Base-by-base conservation (phyloP, 2,113 vertebrate genomes). In the Eptesicus fuscus region DNA sequence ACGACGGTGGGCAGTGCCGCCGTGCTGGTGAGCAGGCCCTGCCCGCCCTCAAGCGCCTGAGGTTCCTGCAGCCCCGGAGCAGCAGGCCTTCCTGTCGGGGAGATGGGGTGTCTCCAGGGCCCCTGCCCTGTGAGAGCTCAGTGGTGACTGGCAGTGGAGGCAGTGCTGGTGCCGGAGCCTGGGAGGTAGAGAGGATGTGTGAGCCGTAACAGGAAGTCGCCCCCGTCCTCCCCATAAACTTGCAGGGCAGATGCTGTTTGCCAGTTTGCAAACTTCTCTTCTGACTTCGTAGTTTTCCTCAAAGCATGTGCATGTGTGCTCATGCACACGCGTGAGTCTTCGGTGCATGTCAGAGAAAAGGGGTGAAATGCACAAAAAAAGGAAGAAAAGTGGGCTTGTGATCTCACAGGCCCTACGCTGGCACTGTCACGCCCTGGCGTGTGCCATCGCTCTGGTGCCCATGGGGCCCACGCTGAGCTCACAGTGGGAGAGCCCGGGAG, bases 1-100 rank as follows among this genome's bases (percentile, higher is more conserved):
- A 97, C 99, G 13, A 98, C 99, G 2, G 99, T 99, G 95, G 98
- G 99, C 92, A 99, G 98, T 83, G 98, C 99, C 0, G 99, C 99
- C 16, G 99, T 99, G 83, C 97, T 99, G 99, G 99, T 99, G 97
- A 99, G 99, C 89, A 87, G 83, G 9, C 35, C 23, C 44, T 65
- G 67, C 49, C 51, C 22, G 6, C 32, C 47, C 32, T 4, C 32
- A 0, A 22, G 22, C 9, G 30, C 73, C 14, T 51, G 53, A 8
- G 28, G 18, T n/a, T 51, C 76, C 18, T 0, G 7, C 51, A 3
- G 5, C 6, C 4, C 56, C 44, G 53, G 53, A 59, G 22, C 65
- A 40, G 2, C 22, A 22, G 7, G 44, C 65, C 22, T 51, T 51
- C 5, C 32, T 17, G 85, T 30, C 7, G 5, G 65, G 65, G 56